Evolutionary conservation across 2,797 vertebrate species (phyloP), one percentile per base, ranked within the genome.

Genomic region (Clarias platycephalus): DNA sequence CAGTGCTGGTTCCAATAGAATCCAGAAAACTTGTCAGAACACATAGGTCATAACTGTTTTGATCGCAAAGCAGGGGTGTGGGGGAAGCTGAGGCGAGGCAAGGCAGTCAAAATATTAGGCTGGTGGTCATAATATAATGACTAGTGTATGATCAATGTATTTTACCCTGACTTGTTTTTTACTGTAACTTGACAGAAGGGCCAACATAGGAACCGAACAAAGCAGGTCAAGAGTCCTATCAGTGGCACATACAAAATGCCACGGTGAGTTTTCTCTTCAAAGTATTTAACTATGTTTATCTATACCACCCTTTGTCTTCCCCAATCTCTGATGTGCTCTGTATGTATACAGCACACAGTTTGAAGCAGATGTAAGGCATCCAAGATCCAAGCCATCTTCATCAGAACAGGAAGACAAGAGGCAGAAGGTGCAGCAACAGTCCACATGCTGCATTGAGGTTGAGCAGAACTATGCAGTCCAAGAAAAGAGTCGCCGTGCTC

Each of bases 401-500:
- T 81, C 84, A 7, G 91, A 92, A 55, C 90, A 84, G 86, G 92
- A 92, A 80, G 93, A 92, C 72, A 94, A 95, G 72, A 93, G 90
- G 78, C 89, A 76, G 31, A 92, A 94, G 87, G 89, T 88, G 71
- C 93, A 90, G 34, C 91, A 85, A 18, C 26, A 83, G 60, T 87
- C 92, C 40, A 89, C 82, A 5, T 90, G 91, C 88, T 87, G 89
- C 87, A 83, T 16, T 4, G 92, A 93, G 84, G 80, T 87, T 2
- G 89, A 87, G 7, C 91, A 83, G 37, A 92, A 90, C 81, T 91
- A 90, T 1, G 87, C 88, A 15, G 93, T 87, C 37, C 89, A 89
- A 88, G 93, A 93, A 55, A 94, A 92, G 72, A 95, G 91, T 81
- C 93, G 94, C 0, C 90, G 91, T 40, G 93, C 91, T 34, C 92